Conservation (phyloP, 2,888 invertebrate genomes). For the Noctua comes region DNA sequence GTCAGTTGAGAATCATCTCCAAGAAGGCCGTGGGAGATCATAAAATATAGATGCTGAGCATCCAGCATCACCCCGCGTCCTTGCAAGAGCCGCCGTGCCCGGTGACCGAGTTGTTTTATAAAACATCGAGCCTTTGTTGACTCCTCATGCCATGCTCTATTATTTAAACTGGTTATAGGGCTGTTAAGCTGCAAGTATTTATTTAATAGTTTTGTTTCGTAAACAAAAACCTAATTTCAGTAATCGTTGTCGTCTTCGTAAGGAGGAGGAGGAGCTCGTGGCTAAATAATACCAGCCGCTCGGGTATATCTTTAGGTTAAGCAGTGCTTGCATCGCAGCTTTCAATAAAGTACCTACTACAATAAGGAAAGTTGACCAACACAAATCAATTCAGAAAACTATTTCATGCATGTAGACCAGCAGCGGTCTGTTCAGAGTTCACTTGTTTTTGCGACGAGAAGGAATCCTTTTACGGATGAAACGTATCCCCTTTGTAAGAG, state of each 20-base stretch:
- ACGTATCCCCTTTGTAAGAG: conserved; percentile 21
- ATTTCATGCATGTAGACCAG: not conserved
- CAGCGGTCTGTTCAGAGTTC: conserved; percentile 23
- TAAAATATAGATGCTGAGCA: conserved; percentile 11
- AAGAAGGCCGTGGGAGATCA: not conserved
- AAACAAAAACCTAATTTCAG: not conserved
- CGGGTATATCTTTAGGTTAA: too few species aligned
- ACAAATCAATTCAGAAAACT: not conserved
- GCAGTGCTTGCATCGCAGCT: too few species aligned
- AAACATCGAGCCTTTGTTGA: conserved; percentile 43
- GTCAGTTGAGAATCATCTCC: not conserved
- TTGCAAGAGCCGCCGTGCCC: conserved; percentile 18
- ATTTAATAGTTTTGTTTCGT: not conserved
- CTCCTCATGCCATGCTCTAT: conserved; percentile 46
- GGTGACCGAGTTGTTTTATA: conserved; percentile 37
- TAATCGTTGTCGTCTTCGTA: not conserved
- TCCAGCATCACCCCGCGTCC: not conserved
- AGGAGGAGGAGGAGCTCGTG: too few species aligned
- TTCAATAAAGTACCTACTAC: not conserved
- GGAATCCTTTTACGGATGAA: conserved; percentile 26
- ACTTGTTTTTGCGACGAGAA: conserved; percentile 37
- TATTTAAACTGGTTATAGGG: conserved; percentile 49
- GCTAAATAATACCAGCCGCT: too few species aligned
- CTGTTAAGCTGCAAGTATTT: not conserved
- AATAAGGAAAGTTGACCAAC: not conserved